A percentile compares a stretch with the other conserved stretches of the same genome.
Evolutionary conservation across 2,888 invertebrate species (phyloP).

Genomic region (Graphium colonna): DNA sequence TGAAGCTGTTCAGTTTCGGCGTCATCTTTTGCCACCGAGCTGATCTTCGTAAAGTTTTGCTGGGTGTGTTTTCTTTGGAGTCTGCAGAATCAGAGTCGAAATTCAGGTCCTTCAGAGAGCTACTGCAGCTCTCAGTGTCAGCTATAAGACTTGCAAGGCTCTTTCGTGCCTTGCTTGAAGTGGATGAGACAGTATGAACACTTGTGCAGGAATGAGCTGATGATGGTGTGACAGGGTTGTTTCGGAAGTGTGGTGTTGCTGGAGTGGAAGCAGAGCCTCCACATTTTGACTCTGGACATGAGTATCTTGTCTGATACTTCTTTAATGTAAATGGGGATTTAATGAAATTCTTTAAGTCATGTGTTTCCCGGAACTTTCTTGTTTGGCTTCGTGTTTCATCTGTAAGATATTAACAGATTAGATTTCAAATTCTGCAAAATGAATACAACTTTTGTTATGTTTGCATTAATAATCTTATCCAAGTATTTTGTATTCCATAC

Average conservation of each 20-base stretch:
- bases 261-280: slow-evolving; percentile 61
- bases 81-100: slow-evolving; percentile 72
- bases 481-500: too few relatives aligned
- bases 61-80: slow-evolving; percentile 71
- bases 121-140: slow-evolving; percentile 74
- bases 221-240: slow-evolving; percentile 67
- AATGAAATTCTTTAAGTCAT: slow-evolving; percentile 68
- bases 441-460: too few relatives aligned
- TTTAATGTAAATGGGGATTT: slow-evolving; percentile 73
- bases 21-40: slow-evolving; percentile 49
- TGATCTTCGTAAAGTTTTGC: slow-evolving; percentile 50
- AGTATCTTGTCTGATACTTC: slow-evolving; percentile 63
- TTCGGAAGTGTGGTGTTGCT: slow-evolving; percentile 60
- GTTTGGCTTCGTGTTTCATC: slow-evolving; percentile 59
- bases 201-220: slow-evolving; percentile 69
- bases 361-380: slow-evolving; percentile 51
- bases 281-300: slow-evolving; percentile 51
- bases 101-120: slow-evolving; percentile 71
- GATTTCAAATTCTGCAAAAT: too few relatives aligned
- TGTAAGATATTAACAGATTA: slow-evolving; percentile 27
- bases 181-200: slow-evolving; percentile 62
- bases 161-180: slow-evolving; percentile 67
- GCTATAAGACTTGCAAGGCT: slow-evolving; percentile 69
- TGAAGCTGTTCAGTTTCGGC: slow-evolving; percentile 61
- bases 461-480: too few relatives aligned